phyloP scores from a whole-genome alignment of 2,888 invertebrate species.

The Cephus spinipes region DNA sequence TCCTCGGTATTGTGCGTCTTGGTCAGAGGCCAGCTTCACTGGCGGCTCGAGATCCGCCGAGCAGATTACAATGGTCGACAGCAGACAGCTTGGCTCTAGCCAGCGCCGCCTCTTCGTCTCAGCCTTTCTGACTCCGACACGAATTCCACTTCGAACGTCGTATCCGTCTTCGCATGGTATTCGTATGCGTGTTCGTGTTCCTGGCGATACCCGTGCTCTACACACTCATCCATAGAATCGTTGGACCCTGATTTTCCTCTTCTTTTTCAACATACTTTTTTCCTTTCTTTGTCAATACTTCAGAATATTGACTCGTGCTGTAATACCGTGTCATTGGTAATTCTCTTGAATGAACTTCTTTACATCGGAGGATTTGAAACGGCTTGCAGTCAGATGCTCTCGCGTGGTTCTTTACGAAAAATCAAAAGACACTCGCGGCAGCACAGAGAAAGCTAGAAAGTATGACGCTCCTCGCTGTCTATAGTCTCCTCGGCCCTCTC shows the following conservation, averaged over 20 bases:
- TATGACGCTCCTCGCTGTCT: neutral
- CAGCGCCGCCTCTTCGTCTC: slow-evolving; percentile 53
- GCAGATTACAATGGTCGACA: slow-evolving; percentile 54
- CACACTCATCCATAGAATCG: neutral
- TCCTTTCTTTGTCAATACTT: neutral
- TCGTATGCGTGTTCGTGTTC: neutral
- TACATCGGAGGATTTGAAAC: neutral
- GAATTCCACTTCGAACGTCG: neutral
- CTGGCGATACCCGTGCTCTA: neutral
- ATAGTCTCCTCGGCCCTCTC: neutral
- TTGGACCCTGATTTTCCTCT: neutral
- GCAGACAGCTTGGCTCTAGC: slow-evolving; percentile 65
- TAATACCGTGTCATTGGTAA: neutral
- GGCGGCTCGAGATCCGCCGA: slow-evolving; percentile 49
- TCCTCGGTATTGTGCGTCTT: slow-evolving; percentile 13
- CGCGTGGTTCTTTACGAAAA: neutral
- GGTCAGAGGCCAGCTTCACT: slow-evolving; percentile 33
- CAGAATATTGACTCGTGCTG: neutral
- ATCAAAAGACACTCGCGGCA: neutral
- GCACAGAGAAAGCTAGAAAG: neutral
- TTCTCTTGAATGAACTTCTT: neutral
- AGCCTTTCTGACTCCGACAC: slow-evolving; percentile 13
- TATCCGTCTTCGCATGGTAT: neutral
- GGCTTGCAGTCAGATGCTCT: neutral
- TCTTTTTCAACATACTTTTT: neutral